phyloP scores from a whole-genome alignment of 2,888 invertebrate species.

The Sabatieria punctata region DNA sequence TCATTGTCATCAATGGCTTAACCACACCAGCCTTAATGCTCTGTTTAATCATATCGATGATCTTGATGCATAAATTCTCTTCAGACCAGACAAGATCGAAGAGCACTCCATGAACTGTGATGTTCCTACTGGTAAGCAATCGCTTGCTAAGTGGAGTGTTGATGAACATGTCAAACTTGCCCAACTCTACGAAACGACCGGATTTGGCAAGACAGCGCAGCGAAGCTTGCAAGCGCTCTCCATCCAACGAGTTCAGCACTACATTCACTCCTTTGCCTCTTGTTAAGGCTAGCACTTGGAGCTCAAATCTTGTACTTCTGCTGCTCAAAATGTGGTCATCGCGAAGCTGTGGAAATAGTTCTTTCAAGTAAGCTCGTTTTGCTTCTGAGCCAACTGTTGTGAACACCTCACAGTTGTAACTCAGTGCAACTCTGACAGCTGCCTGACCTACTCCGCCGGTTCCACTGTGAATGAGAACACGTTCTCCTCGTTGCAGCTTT shows the following conservation, averaged over 20 bases:
- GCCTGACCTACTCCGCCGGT: conserved; percentile 91
- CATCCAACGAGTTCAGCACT: not conserved
- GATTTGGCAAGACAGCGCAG: too few species aligned
- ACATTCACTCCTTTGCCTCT: not conserved
- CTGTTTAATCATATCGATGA: too few species aligned
- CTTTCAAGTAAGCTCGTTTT: conserved; percentile 51
- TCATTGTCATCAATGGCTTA: conserved; percentile 68
- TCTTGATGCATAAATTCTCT: too few species aligned
- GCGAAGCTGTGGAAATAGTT: conserved; percentile 59
- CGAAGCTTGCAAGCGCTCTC: not conserved
- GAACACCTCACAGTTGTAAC: conserved; percentile 65
- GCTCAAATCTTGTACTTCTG: conserved; percentile 69
- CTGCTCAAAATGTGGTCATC: conserved; percentile 71
- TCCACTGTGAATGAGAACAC: too few species aligned
- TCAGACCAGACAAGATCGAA: too few species aligned
- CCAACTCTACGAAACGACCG: too few species aligned
- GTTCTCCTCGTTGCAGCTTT: too few species aligned
- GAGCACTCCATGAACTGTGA: too few species aligned
- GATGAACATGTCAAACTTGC: too few species aligned
- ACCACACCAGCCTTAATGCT: too few species aligned
- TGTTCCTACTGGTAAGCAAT: too few species aligned
- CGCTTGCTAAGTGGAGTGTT: too few species aligned
- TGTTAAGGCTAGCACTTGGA: not conserved
- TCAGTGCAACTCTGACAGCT: conserved; percentile 72
- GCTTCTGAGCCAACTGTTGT: conserved; percentile 44